Base-by-base conservation (phyloP, 2,113 vertebrate genomes). In the Archilochus colubris region DNA sequence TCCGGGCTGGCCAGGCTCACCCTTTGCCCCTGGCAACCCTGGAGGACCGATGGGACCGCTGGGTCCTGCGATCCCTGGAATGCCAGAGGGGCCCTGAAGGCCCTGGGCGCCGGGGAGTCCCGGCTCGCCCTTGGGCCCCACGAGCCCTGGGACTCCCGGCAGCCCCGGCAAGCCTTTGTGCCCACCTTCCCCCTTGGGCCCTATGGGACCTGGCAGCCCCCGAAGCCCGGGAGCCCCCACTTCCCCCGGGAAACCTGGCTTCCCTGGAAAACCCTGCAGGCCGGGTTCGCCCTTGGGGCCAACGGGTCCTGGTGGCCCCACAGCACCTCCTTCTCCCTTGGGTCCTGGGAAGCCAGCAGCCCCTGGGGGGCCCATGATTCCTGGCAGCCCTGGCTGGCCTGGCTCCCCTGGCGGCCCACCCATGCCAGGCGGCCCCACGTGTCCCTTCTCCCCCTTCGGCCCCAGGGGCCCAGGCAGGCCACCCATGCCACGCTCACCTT, bases 71-170 rank as follows among this genome's bases (percentile, higher is more conserved):
- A 99, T 98, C 57, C 99, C 99, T 4, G 99, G 99, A 91, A 99
- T 99, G 82, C 99, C 99, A 6, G 98, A 97, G 36, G 98, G 98
- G 8, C 99, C 99, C 96, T 99, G 99, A 31, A 98, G 97, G 5
- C 99, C 99, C 82, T 98, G 96, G 33, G 98, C 98, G 2, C 99
- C 99, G 1, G 98, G 98, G 63, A 98, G 95, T 86, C 99, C 99
- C 3, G 94, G 94, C 88, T 99, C 98, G 6, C 98, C 99, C 96
- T 98, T 99, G 1, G 97, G 96, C 63, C 99, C 99, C 57, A 98
- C 94, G 1, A 98, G 96, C 50, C 99, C 99, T 5, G 96, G 95
- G 33, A 94, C 94, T 2, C 99, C 99, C 0, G 98, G 98, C 43
- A 98, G 92, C 43, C 99, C 99, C 2, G 98, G 98, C 84, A 98